Base-by-base conservation (phyloP, 35 echinoderm and acorn worm genomes). In the Ptychodera flava region DNA sequence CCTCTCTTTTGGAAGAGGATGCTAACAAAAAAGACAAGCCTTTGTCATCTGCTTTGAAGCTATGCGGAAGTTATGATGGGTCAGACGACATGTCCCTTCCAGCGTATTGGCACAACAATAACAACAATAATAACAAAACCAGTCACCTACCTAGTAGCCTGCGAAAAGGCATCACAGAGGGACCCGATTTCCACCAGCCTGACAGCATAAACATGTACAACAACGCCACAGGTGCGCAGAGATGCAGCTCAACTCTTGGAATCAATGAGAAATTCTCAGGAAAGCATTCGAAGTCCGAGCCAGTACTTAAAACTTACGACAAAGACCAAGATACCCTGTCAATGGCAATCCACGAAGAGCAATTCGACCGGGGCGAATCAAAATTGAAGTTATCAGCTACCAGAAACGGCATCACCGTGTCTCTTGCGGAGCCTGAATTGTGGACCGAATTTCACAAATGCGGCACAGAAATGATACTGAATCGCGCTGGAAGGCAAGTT, bases 381-480 rank as follows among this genome's bases (percentile, higher is more conserved):
- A n/a, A n/a, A n/a, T n/a, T n/a, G n/a, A n/a, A n/a, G n/a, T n/a
- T n/a, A n/a, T 64, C 45, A 64, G 22, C 6, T 6, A 64, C 45
- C 6, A 64, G 22, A 22, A 64, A 64, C 22, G 87, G 36, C 0
- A 32, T 88, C n/a, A 82, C 87, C 16, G 79, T 88, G 15, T 31
- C 87, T 0, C 37, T 88, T 10, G 35, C 36, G 29, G 80, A 88
- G 2, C 36, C 87, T 0, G 87, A 88, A 31, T 32, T 88, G 29
- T 93, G 92, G 92, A 85, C 31, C 30, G 86, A 87, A 36, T 93
- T 93, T 37, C 77, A 90, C 33, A 82, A 87, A 90, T 81, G 75
- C 32, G 92, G 88, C 32, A 93, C 92, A 12, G 92, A 93, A 81
- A 93, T 93, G 92, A 93, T 93, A 16, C 53, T 93, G 0, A 93